phyloP scores from a whole-genome alignment of 2,113 vertebrate genomes.

The Lepus europaeus region DNA sequence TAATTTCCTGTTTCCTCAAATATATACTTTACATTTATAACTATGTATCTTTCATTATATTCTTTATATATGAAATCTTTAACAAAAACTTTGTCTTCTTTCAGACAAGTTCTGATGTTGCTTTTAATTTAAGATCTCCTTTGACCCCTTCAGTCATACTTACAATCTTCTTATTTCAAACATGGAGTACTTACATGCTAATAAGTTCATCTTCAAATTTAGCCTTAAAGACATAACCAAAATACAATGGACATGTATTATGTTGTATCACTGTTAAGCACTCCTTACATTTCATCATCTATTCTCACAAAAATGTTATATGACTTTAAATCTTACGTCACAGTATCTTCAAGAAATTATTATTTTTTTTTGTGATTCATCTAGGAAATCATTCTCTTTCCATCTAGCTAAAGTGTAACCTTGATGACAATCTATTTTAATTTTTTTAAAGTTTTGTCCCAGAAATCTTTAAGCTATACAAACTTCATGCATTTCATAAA shows the following conservation, averaged over 20 bases:
- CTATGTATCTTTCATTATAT: not conserved
- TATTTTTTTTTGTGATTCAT: not conserved
- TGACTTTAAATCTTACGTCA: not conserved
- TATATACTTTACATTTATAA: not conserved
- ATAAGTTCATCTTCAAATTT: not conserved
- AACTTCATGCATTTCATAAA: too few relatives aligned
- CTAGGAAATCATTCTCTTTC: not conserved
- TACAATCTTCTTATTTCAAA: not conserved
- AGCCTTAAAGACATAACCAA: not conserved
- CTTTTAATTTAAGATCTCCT: not conserved
- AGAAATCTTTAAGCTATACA: too few relatives aligned
- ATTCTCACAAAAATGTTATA: not conserved
- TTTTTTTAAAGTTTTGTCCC: too few relatives aligned
- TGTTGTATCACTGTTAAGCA: not conserved
- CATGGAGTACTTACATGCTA: not conserved
- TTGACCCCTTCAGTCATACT: not conserved
- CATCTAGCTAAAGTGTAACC: not conserved
- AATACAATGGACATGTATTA: not conserved
- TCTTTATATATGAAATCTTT: not conserved
- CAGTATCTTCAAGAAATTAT: not conserved
- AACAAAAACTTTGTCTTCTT: not conserved
- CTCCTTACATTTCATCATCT: not conserved
- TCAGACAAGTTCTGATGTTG: not conserved
- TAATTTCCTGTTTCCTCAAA: not conserved
- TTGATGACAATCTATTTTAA: too few relatives aligned